Percentiles rank a stretch among this genome's conserved stretches.
These are phyloP conservation scores for Eucera pruinosa DNA, from an alignment of 2,888 invertebrate species.

Conservation along the genomic window DNA sequence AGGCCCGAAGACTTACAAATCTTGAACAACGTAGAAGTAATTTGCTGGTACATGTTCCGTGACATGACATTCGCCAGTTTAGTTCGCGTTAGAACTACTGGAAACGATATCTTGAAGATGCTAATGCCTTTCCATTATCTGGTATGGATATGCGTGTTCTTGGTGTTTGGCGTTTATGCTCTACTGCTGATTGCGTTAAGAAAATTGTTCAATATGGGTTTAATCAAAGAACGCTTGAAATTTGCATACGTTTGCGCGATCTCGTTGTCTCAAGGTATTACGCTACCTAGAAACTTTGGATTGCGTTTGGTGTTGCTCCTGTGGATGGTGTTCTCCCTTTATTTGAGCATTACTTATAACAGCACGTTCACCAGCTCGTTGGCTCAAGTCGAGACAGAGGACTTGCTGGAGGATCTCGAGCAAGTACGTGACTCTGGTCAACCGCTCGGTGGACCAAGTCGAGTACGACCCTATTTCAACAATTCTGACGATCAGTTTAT, in stretches of 20 bases:
- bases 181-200: conserved; percentile 25
- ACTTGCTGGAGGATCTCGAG: conserved; percentile 30
- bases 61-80: conserved; percentile 39
- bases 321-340: conserved; percentile 57
- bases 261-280: conserved; percentile 40
- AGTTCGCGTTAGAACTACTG: neutral
- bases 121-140: conserved; percentile 48
- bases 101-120: conserved; percentile 29
- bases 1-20: conserved; percentile 6
- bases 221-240: conserved; percentile 50
- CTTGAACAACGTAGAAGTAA: conserved; percentile 41
- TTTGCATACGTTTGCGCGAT: conserved; percentile 46
- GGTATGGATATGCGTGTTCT: conserved; percentile 47
- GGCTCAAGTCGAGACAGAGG: conserved; percentile 29
- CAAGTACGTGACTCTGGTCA: conserved; percentile 52
- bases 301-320: conserved; percentile 50
- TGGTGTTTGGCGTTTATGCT: conserved; percentile 24
- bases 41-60: conserved; percentile 46
- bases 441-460: conserved; percentile 37
- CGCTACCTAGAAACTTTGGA: conserved; percentile 46
- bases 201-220: conserved; percentile 25
- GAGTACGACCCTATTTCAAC: conserved; percentile 32
- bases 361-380: conserved; percentile 61
- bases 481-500: conserved; percentile 32
- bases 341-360: conserved; percentile 46